These are phyloP conservation scores for Drosophila leonis DNA, from an alignment of 2,888 invertebrate species.

Conservation along the genomic window DNA sequence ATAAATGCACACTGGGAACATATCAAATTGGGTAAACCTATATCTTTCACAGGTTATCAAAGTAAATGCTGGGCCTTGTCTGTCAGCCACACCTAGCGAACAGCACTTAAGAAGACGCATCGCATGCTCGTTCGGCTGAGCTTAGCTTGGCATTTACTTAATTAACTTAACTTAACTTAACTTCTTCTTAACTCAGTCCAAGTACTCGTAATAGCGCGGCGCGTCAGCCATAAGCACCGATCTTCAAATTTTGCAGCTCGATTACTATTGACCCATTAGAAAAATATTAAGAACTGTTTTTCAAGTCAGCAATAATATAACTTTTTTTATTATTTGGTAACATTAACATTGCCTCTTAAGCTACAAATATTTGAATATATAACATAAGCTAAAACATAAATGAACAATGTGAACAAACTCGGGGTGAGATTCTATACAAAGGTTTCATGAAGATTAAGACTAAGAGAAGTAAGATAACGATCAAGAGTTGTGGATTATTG, in stretches of 20 bases:
- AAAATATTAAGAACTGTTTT: no score
- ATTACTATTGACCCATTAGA: no score
- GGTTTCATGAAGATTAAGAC: not conserved
- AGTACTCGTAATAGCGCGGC: constrained; percentile 28
- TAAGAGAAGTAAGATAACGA: not conserved
- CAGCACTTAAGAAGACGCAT: constrained; percentile 34
- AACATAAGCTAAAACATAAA: not conserved
- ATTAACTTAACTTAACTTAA: constrained; percentile 58
- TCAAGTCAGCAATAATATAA: no score
- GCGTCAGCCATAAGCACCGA: constrained; percentile 27
- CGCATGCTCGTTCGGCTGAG: constrained; percentile 44
- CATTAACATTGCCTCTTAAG: not conserved
- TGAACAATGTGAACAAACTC: not conserved
- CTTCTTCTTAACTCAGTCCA: constrained; percentile 41
- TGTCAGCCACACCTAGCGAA: constrained; percentile 39
- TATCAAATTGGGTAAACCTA: no score
- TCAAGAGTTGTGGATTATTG: not conserved
- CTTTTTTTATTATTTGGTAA: not conserved
- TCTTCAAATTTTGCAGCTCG: not conserved
- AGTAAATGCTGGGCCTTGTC: constrained; percentile 42
- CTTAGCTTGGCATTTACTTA: constrained; percentile 44
- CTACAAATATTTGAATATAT: not conserved
- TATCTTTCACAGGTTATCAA: not conserved
- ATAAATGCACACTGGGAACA: not conserved
- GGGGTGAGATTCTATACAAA: not conserved